Percentiles rank a stretch among this genome's conserved stretches.
These are phyloP conservation scores for Plutella xylostella DNA, from an alignment of 2,888 invertebrate species.

Conservation along the genomic window DNA sequence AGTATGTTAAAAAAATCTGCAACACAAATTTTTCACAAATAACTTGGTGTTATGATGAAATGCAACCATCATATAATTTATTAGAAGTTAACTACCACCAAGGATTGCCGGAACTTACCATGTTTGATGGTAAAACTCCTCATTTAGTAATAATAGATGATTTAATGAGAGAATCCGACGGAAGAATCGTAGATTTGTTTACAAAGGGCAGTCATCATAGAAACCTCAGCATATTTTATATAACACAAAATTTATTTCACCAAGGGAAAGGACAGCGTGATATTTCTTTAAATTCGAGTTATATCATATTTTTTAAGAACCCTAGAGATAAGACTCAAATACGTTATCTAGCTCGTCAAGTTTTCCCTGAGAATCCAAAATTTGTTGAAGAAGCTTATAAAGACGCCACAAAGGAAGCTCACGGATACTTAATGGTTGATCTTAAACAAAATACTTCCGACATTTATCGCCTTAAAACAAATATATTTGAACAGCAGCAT, in stretches of 20 bases:
- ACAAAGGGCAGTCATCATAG: constrained; percentile 23
- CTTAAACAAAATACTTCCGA: constrained; percentile 21
- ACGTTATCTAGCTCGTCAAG: constrained; percentile 19
- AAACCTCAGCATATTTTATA: constrained; percentile 25
- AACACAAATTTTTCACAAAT: constrained; percentile 1
- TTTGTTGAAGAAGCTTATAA: constrained; percentile 23
- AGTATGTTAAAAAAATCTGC: constrained; percentile 12
- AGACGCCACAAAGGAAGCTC: constrained; percentile 22
- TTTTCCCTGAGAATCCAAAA: constrained; percentile 21
- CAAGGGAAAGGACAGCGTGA: constrained; percentile 22
- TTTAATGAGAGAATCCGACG: constrained; percentile 25
- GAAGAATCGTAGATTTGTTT: constrained; percentile 23
- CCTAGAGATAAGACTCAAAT: constrained; percentile 23
- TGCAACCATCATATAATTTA: constrained; percentile 21
- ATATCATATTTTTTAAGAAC: constrained; percentile 24
- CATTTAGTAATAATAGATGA: constrained; percentile 24
- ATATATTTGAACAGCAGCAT: constrained; percentile 15
- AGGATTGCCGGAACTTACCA: constrained; percentile 22
- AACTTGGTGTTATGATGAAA: constrained; percentile 15
- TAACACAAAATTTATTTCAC: constrained; percentile 23
- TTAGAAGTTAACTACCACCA: constrained; percentile 20
- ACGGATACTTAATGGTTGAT: constrained; percentile 24
- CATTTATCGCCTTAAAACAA: constrained; percentile 18
- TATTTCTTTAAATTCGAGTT: constrained; percentile 20
- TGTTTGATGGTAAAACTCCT: constrained; percentile 21